A percentile compares a stretch with the other conserved stretches of the same genome.
phyloP scores from a whole-genome alignment of 2,113 vertebrate species.

The Oryzias woworae region DNA sequence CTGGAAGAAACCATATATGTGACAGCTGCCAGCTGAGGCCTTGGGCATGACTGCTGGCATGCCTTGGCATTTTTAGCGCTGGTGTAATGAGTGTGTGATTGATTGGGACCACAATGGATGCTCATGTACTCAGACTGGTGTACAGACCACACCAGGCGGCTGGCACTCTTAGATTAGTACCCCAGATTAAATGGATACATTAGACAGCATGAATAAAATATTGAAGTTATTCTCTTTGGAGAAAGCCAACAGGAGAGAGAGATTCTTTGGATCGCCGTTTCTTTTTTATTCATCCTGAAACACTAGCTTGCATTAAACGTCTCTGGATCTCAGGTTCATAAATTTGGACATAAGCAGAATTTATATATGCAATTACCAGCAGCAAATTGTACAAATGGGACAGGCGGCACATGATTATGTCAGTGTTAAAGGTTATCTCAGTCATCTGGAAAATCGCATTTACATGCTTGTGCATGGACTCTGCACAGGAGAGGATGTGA shows the following conservation, averaged over 20 bases:
- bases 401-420: slow-evolving; percentile 42
- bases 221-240: slow-evolving; percentile 81
- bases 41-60: slow-evolving; percentile 64
- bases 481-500: slow-evolving; percentile 27
- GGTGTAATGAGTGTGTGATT: slow-evolving; percentile 77
- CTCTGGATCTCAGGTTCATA: slow-evolving; percentile 19
- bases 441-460: slow-evolving; percentile 67
- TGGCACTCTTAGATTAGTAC: slow-evolving; percentile 75
- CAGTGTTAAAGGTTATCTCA: slow-evolving; percentile 55
- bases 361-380: slow-evolving; percentile 55
- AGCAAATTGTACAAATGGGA: slow-evolving; percentile 57
- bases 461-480: slow-evolving; percentile 38
- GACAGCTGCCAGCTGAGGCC: slow-evolving; percentile 39
- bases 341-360: slow-evolving; percentile 33
- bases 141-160: slow-evolving; percentile 55
- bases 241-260: slow-evolving; percentile 50
- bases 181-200: slow-evolving; percentile 83
- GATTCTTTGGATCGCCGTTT: slow-evolving; percentile 27
- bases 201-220: slow-evolving; percentile 83
- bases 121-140: slow-evolving; percentile 67
- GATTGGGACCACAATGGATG: slow-evolving; percentile 78
- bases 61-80: slow-evolving; percentile 71
- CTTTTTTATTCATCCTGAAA: slow-evolving; percentile 38
- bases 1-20: slow-evolving; percentile 50
- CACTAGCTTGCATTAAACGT: slow-evolving; percentile 9